A percentile compares a stretch with the other conserved stretches of the same genome.
Evolutionary conservation across 2,888 invertebrate genomes (phyloP).

Genomic region (Galerucella calmariensis): DNA sequence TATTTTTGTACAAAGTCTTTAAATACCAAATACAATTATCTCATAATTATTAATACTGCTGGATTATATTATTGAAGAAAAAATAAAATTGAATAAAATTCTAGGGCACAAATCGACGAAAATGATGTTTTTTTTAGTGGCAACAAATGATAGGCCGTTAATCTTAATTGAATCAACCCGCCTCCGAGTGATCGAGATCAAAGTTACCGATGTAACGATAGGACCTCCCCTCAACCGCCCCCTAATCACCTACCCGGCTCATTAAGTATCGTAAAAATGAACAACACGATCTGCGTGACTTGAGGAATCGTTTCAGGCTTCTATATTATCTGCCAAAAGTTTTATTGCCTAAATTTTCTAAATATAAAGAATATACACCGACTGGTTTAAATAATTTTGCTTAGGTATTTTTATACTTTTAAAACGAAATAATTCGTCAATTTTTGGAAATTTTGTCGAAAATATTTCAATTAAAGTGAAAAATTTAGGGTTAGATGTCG

Average conservation of each 20-base stretch:
- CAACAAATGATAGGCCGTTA: slow-evolving; percentile 20
- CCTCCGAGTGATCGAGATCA: slow-evolving; percentile 40
- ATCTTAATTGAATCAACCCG: slow-evolving; percentile 30
- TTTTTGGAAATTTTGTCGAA: too few relatives aligned
- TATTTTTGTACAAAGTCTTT: too few relatives aligned
- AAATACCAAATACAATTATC: too few relatives aligned
- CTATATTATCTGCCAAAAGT: slow-evolving; percentile 25
- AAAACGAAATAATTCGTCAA: too few relatives aligned
- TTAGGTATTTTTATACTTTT: too few relatives aligned
- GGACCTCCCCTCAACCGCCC: slow-evolving; percentile 46
- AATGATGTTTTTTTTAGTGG: background rate
- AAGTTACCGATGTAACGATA: slow-evolving; percentile 39
- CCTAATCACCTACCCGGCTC: slow-evolving; percentile 47
- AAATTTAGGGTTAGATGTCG: too few relatives aligned
- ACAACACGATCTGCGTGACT: slow-evolving; percentile 38
- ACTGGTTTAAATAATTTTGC: too few relatives aligned
- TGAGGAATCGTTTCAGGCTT: slow-evolving; percentile 30
- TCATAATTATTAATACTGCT: too few relatives aligned
- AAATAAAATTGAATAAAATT: too few relatives aligned
- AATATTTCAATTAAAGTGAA: too few relatives aligned
- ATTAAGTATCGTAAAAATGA: slow-evolving; percentile 48
- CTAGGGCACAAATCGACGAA: background rate
- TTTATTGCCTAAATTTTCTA: slow-evolving; percentile 15
- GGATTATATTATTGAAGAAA: background rate
- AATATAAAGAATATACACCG: background rate